A percentile compares a stretch with the other conserved stretches of the same genome.
Evolutionary conservation across 1,140 invertebrate species (phyloP).

Genomic region (Bombus ignitus): DNA sequence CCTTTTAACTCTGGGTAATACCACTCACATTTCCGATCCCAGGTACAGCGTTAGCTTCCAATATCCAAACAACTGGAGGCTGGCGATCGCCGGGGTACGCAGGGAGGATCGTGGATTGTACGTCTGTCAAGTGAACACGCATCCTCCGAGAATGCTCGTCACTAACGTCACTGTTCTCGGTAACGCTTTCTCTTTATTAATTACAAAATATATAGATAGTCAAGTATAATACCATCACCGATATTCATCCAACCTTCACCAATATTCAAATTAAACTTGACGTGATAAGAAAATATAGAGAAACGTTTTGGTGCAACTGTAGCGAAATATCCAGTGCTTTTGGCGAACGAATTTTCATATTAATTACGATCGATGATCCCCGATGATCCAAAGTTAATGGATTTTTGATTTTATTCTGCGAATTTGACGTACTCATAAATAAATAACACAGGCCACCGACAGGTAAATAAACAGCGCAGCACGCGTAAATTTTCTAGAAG

Average conservation of each 20-base stretch:
- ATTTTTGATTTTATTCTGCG: no score
- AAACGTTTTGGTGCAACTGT: no score
- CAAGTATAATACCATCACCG: no score
- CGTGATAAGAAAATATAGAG: background rate
- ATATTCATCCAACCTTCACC: no score
- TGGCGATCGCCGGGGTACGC: slow-evolving; percentile 89
- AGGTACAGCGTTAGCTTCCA: slow-evolving; percentile 80
- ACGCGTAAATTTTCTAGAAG: background rate
- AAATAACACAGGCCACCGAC: no score
- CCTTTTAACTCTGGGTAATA: slow-evolving; percentile 84
- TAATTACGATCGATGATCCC: no score
- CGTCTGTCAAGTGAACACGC: slow-evolving; percentile 93
- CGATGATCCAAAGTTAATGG: no score
- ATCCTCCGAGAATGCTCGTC: slow-evolving; percentile 86
- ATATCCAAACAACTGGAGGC: slow-evolving; percentile 92
- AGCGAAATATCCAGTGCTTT: no score
- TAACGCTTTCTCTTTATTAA: slow-evolving; percentile 58
- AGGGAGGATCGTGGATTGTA: slow-evolving; percentile 89
- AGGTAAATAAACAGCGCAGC: no score
- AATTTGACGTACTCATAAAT: no score
- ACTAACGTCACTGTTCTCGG: slow-evolving; percentile 80
- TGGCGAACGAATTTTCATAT: no score
- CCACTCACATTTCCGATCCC: slow-evolving; percentile 83
- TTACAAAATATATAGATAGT: background rate
- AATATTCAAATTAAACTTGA: background rate